Conservation (phyloP, 2,113 vertebrate species). For the Strix aluco region DNA sequence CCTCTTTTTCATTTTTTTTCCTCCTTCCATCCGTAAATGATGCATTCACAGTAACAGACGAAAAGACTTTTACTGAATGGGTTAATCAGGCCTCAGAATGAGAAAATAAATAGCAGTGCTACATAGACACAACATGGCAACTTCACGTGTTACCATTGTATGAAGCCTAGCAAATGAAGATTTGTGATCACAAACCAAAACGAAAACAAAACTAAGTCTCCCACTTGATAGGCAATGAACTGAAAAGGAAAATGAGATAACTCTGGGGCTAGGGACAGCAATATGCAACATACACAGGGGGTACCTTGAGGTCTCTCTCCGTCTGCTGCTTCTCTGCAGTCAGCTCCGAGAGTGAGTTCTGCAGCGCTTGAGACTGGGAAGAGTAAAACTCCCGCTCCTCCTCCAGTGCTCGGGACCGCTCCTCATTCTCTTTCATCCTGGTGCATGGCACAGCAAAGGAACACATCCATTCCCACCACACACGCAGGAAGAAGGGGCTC, state of each 20-base stretch:
- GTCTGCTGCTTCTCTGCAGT: constrained; percentile 90
- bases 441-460: not conserved
- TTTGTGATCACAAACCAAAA: not conserved
- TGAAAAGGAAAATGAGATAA: not conserved
- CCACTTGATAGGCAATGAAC: not conserved
- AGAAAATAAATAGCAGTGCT: not conserved
- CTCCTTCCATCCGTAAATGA: not conserved
- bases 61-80: not conserved
- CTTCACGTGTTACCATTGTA: not conserved
- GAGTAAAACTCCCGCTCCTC: constrained; percentile 93
- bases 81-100: not conserved
- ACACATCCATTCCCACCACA: not conserved
- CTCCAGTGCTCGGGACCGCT: constrained; percentile 83
- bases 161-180: not conserved
- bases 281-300: not conserved
- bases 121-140: not conserved
- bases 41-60: not conserved
- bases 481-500: not conserved
- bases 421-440: constrained; percentile 90
- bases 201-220: not conserved
- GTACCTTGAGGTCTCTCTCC: constrained; percentile 92
- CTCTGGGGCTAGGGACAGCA: not conserved
- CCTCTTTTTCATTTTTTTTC: not conserved
- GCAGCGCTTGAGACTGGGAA: constrained; percentile 85
- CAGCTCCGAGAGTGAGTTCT: constrained; percentile 91